Percentiles rank a stretch among this genome's conserved stretches.
These are phyloP conservation scores for human DNA, from an alignment of 2,113 vertebrate species.

Conservation along the genomic window GRCh38 chr18:39272501-39273000, in stretches of 20 bases:
- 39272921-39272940: background rate
- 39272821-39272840: background rate
- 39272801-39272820: background rate
- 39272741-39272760: background rate
- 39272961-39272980: background rate
- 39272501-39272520: background rate
- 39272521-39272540: fast-evolving
- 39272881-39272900: background rate
- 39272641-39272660: background rate
- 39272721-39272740: background rate
- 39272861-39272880: background rate
- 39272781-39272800: background rate
- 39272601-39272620: fast-evolving
- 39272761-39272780: background rate
- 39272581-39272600: background rate
- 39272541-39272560: background rate
- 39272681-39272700: background rate
- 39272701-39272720: background rate
- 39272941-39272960: background rate
- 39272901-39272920: background rate
- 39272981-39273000: background rate
- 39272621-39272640: background rate
- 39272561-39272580: background rate
- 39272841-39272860: background rate
- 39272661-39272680: background rate